These are phyloP conservation scores for Streptopelia turtur DNA, from an alignment of 2,797 vertebrate genomes.

Conservation along the genomic window DNA sequence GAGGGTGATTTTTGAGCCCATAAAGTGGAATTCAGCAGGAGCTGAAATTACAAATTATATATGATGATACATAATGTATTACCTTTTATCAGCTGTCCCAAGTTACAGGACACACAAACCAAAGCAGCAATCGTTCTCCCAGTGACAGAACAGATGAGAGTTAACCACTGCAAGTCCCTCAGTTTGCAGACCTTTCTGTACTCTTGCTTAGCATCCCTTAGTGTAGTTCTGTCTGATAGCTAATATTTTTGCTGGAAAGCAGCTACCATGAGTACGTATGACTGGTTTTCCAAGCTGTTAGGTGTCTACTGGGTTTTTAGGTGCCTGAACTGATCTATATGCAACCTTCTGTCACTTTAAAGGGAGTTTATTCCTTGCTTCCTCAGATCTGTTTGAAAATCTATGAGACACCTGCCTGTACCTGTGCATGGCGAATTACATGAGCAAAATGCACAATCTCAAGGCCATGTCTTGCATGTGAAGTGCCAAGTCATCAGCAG, in stretches of 20 bases:
- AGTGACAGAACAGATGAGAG: not conserved
- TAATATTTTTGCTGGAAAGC: not conserved
- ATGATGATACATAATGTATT: not conserved
- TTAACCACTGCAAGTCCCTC: not conserved
- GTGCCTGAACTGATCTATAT: not conserved
- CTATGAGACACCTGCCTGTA: not conserved
- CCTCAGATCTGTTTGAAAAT: not conserved
- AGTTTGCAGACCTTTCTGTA: not conserved
- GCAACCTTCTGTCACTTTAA: not conserved
- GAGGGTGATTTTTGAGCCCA: not conserved
- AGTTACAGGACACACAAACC: not conserved
- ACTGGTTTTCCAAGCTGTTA: not conserved
- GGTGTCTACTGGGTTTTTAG: not conserved
- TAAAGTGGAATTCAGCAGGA: not conserved
- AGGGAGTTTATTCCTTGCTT: not conserved
- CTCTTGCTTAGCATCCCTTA: not conserved
- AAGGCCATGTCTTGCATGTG: not conserved
- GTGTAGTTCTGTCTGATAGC: not conserved
- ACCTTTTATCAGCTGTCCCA: not conserved
- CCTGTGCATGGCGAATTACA: not conserved
- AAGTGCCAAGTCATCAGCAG: not conserved
- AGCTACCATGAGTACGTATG: not conserved
- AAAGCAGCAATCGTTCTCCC: not conserved
- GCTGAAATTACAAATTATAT: not conserved
- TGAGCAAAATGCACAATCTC: not conserved